Percentiles rank a stretch among this genome's conserved stretches.
Evolutionary conservation across 1,140 invertebrate species (phyloP).

Genomic region (Diachasma alloeum): DNA sequence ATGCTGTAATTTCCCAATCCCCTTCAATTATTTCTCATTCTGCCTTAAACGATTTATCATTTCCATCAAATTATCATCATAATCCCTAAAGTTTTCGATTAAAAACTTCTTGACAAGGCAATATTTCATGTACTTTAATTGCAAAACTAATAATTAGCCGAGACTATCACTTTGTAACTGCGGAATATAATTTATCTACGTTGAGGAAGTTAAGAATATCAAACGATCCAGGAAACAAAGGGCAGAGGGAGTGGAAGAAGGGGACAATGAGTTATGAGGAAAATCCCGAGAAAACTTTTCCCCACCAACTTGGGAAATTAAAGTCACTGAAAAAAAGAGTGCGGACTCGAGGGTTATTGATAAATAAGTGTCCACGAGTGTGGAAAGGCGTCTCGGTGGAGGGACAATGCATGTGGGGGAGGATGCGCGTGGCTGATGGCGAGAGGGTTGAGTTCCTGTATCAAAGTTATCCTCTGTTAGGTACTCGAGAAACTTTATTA

Average conservation of each 20-base stretch:
- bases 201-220: not conserved
- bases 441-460: not conserved
- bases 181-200: not conserved
- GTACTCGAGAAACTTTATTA: not conserved
- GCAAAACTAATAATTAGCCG: slow-evolving; percentile 4
- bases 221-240: not conserved
- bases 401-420: not conserved
- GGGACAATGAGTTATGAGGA: not conserved
- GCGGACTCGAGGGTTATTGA: not conserved
- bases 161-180: not conserved
- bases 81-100: not conserved
- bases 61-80: not conserved
- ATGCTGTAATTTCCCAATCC: too few relatives aligned
- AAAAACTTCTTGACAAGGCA: not conserved
- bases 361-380: not conserved
- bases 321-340: not conserved
- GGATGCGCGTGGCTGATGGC: not conserved
- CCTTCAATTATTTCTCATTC: not conserved
- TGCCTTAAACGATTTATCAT: not conserved
- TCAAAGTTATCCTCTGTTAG: not conserved
- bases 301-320: not conserved
- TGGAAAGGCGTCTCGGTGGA: too few relatives aligned
- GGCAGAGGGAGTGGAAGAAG: not conserved
- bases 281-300: not conserved
- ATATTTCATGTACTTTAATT: not conserved